These are phyloP conservation scores for Schizaphis graminum DNA, from an alignment of 2,888 invertebrate genomes.

Conservation along the genomic window DNA sequence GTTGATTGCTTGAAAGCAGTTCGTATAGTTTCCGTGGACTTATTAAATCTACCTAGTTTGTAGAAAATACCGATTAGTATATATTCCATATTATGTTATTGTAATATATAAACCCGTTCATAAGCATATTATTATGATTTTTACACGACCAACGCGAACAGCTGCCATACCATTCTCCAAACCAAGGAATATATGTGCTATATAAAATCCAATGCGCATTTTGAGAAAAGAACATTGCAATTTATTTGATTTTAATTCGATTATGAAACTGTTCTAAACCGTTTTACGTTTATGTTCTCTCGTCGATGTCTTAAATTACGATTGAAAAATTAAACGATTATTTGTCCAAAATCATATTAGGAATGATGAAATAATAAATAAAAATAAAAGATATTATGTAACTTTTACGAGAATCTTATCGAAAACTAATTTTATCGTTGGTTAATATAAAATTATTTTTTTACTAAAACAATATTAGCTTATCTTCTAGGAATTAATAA, in stretches of 20 bases:
- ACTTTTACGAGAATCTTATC: background rate
- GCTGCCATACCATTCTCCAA: background rate
- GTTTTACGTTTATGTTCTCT: background rate
- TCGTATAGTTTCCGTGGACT: background rate
- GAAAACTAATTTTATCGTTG: background rate
- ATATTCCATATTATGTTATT: background rate
- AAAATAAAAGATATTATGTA: background rate
- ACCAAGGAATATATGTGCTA: background rate
- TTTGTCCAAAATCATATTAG: background rate
- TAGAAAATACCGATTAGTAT: background rate
- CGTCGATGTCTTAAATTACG: background rate
- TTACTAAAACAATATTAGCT: background rate
- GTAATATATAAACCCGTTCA: background rate
- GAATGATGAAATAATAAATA: background rate
- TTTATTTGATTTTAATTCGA: background rate
- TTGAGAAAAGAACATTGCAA: background rate
- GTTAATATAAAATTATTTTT: background rate
- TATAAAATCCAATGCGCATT: background rate
- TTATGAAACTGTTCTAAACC: background rate
- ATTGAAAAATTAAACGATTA: background rate
- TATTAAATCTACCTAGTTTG: background rate
- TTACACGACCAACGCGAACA: background rate
- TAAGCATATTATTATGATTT: background rate
- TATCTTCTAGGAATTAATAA: background rate
- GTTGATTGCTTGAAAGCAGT: background rate